Percentiles rank a stretch among this genome's conserved stretches.
These are phyloP conservation scores for Varecia variegata DNA, from an alignment of 2,797 vertebrate genomes.

Conservation along the genomic window DNA sequence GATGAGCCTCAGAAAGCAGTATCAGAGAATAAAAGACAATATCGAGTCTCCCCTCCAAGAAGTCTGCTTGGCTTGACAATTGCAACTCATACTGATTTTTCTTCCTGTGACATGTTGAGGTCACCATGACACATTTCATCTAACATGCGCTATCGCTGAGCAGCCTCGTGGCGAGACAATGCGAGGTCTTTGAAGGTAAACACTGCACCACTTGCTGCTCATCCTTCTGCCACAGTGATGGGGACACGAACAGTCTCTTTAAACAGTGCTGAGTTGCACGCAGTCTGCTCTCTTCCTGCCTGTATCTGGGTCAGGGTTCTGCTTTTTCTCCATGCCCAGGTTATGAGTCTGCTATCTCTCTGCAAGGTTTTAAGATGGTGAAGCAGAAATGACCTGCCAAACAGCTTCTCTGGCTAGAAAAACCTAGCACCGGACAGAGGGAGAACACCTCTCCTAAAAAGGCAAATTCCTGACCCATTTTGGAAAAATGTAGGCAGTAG, in stretches of 20 bases:
- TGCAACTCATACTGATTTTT: neutral
- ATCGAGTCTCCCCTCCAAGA: neutral
- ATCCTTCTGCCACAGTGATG: neutral
- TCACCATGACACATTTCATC: neutral
- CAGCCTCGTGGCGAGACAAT: fast-evolving
- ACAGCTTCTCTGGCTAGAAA: neutral
- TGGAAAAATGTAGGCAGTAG: neutral
- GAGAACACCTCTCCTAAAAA: neutral
- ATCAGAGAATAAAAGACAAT: neutral
- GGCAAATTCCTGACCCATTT: neutral
- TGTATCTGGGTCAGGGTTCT: neutral
- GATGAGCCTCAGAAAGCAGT: neutral
- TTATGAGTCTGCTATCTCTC: neutral
- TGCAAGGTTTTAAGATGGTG: neutral
- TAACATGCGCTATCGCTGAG: neutral
- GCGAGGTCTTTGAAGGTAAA: neutral
- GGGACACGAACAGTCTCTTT: neutral
- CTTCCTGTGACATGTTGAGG: neutral
- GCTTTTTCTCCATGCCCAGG: neutral
- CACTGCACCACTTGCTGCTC: fast-evolving
- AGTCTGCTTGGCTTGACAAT: neutral
- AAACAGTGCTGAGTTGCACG: fast-evolving
- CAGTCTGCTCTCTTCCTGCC: neutral
- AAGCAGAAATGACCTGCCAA: neutral
- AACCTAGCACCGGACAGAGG: too few species aligned